phyloP scores from a whole-genome alignment of 1,140 invertebrate species.

The Pachypsylla venusta region DNA sequence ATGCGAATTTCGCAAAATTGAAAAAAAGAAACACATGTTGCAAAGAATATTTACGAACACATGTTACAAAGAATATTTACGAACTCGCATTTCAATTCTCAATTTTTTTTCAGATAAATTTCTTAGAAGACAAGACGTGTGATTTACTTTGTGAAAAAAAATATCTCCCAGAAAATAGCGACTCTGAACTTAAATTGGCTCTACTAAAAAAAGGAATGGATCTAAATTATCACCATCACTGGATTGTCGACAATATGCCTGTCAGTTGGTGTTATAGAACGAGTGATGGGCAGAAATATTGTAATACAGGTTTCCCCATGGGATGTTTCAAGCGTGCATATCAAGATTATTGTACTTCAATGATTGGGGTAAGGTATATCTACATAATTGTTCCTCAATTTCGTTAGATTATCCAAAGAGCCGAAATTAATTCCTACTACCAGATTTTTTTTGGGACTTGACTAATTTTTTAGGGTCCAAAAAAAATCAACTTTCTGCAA shows the following conservation, averaged over 20 bases:
- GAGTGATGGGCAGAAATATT: slow-evolving; percentile 63
- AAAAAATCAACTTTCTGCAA: too few relatives aligned
- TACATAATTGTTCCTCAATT: slow-evolving; percentile 14
- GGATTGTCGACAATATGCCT: slow-evolving; percentile 98
- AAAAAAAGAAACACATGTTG: too few relatives aligned
- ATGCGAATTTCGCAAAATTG: too few relatives aligned
- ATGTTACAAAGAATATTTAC: too few relatives aligned
- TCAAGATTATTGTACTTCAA: slow-evolving; percentile 12
- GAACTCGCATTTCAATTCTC: too few relatives aligned
- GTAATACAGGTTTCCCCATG: slow-evolving; percentile 92
- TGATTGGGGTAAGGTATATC: slow-evolving; percentile 15
- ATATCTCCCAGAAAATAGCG: slow-evolving; percentile 48
- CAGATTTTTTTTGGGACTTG: too few relatives aligned
- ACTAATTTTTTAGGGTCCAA: too few relatives aligned
- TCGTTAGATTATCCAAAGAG: too few relatives aligned
- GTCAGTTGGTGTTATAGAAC: slow-evolving; percentile 84
- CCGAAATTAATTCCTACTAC: too few relatives aligned
- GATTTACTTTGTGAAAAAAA: slow-evolving; percentile 49
- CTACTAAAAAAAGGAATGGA: slow-evolving; percentile 80
- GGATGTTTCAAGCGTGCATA: slow-evolving; percentile 51
- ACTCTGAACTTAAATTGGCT: slow-evolving; percentile 53
- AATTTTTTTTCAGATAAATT: slow-evolving; percentile 33
- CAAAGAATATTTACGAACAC: too few relatives aligned
- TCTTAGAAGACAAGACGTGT: slow-evolving; percentile 59
- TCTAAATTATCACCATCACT: slow-evolving; percentile 98